Percentiles rank a stretch among this genome's conserved stretches.
phyloP scores from a whole-genome alignment of 2,888 invertebrate genomes.

The Pheosia tremula region DNA sequence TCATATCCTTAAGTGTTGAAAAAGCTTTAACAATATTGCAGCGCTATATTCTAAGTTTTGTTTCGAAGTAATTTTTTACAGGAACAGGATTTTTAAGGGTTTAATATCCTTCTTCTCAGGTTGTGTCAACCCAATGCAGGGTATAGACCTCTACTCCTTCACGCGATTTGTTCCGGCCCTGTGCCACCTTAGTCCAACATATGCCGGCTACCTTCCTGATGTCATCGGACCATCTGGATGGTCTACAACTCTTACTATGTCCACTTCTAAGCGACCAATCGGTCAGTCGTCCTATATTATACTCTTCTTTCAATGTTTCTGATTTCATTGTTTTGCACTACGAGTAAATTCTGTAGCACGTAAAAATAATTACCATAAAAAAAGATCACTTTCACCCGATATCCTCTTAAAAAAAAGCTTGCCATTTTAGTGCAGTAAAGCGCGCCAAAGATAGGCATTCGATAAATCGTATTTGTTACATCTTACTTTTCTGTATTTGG shows the following conservation, averaged over 20 bases:
- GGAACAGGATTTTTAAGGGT: neutral
- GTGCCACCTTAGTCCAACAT: no score
- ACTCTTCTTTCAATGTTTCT: no score
- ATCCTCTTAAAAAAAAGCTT: neutral
- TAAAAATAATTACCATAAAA: neutral
- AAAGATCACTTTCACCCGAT: neutral
- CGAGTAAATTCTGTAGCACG: neutral
- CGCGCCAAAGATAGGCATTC: neutral
- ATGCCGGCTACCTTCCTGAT: no score
- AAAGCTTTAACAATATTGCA: constrained; percentile 20
- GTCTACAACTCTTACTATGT: no score
- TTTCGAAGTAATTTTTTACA: neutral
- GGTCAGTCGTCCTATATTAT: no score
- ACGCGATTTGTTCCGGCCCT: no score
- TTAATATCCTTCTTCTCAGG: no score
- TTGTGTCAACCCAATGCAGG: no score
- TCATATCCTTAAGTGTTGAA: constrained; percentile 22
- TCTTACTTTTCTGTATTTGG: neutral
- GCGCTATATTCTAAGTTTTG: neutral
- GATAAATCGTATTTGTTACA: neutral
- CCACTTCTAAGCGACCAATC: no score
- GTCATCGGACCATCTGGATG: no score
- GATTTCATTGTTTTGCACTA: neutral
- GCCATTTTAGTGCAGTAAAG: neutral
- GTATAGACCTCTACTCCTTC: no score